Conservation (phyloP, 2,113 vertebrate genomes). For the Trichomycterus rosablanca region DNA sequence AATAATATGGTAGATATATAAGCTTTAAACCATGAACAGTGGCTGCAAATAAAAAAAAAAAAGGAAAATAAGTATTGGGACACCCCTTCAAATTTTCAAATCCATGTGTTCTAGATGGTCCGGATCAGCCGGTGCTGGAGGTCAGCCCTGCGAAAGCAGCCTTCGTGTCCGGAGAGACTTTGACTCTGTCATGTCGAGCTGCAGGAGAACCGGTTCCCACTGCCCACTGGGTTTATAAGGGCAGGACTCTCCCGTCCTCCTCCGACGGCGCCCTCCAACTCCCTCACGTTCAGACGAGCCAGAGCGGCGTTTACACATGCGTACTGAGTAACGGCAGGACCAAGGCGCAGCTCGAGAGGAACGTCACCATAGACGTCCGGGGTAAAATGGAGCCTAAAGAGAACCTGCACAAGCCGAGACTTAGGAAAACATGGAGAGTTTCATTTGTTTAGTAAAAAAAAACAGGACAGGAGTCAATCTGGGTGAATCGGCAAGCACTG, state of each 20-base stretch:
- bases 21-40: no score
- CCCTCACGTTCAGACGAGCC: constrained; percentile 45
- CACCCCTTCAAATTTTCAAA: no score
- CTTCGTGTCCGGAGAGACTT: constrained; percentile 51
- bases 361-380: constrained; percentile 47
- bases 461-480: no score
- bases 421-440: no score
- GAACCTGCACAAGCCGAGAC: no score
- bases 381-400: constrained; percentile 52
- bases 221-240: constrained; percentile 52
- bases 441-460: no score
- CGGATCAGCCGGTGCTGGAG: constrained; percentile 55
- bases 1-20: no score
- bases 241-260: constrained; percentile 22
- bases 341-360: constrained; percentile 11
- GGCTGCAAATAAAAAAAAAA: no score
- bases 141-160: constrained; percentile 47
- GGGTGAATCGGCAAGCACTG: no score
- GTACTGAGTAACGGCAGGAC: constrained; percentile 48
- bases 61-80: no score
- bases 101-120: constrained; percentile 56
- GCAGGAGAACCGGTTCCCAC: constrained; percentile 52
- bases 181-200: constrained; percentile 58
- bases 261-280: constrained; percentile 47
- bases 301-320: constrained; percentile 62